Evolutionary conservation across 2,888 invertebrate genomes (phyloP).

Genomic region (Plagiodera versicolora): DNA sequence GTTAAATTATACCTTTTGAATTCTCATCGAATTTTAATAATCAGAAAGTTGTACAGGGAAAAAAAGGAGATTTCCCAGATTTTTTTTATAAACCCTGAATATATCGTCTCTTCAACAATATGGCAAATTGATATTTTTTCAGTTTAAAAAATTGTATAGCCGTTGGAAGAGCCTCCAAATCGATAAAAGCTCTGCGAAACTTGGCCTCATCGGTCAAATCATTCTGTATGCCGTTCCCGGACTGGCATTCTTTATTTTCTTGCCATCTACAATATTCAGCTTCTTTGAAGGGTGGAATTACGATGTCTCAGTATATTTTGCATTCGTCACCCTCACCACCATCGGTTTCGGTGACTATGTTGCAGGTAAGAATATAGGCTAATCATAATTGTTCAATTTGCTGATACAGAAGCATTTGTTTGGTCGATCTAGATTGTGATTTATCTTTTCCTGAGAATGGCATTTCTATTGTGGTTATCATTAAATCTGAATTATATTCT

Average conservation of each 20-base stretch:
- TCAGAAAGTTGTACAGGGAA: too few species aligned
- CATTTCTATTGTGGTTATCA: too few species aligned
- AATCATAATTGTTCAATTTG: too few species aligned
- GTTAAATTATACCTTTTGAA: too few species aligned
- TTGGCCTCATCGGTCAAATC: constrained; percentile 78
- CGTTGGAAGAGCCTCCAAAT: constrained; percentile 75
- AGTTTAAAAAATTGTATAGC: constrained; percentile 78
- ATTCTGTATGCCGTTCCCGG: constrained; percentile 86
- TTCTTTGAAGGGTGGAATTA: constrained; percentile 86
- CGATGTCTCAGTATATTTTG: constrained; percentile 81
- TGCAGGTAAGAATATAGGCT: constrained; percentile 71
- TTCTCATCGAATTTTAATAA: too few species aligned
- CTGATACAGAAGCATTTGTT: too few species aligned
- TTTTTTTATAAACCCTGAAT: too few species aligned
- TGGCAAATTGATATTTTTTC: constrained; percentile 40
- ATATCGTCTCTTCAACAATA: not conserved
- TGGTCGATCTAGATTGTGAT: too few species aligned
- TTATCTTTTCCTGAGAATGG: too few species aligned
- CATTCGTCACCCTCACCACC: constrained; percentile 84
- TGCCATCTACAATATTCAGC: constrained; percentile 83
- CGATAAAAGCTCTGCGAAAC: constrained; percentile 67
- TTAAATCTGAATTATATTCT: too few species aligned
- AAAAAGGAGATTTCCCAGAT: too few species aligned
- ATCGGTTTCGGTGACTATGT: constrained; percentile 94
- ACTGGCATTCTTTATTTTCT: constrained; percentile 80